Percentiles rank a stretch among this genome's conserved stretches.
phyloP scores from a whole-genome alignment of 1,140 invertebrate species.

The Drosophila triauraria region DNA sequence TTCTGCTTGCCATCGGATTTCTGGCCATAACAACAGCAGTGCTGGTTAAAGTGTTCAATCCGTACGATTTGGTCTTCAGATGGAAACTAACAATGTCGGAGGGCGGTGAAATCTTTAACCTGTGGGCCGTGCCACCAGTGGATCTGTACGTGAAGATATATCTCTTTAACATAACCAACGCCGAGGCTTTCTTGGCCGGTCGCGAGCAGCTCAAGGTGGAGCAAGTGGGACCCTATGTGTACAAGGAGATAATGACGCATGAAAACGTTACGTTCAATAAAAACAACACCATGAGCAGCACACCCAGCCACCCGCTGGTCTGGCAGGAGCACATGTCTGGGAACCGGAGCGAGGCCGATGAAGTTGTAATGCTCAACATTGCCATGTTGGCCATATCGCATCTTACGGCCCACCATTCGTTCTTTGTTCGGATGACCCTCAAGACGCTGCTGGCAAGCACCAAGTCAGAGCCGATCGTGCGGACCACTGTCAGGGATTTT shows the following conservation, averaged over 20 bases:
- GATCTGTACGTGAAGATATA: constrained; percentile 94
- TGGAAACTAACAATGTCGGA: constrained; percentile 90
- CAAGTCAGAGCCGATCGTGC: constrained; percentile 88
- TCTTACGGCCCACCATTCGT: constrained; percentile 88
- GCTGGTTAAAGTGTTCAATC: constrained; percentile 88
- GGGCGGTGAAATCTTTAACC: constrained; percentile 92
- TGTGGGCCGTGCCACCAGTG: constrained; percentile 94
- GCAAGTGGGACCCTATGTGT: constrained; percentile 96
- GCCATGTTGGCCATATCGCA: constrained; percentile 93
- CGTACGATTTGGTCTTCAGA: constrained; percentile 90
- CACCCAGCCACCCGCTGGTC: constrained; percentile 89
- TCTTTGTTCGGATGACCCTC: constrained; percentile 88
- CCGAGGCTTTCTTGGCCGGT: constrained; percentile 90
- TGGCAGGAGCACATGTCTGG: constrained; percentile 90
- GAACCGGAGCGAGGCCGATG: constrained; percentile 90
- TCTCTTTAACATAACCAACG: constrained; percentile 95
- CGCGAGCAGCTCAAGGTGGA: constrained; percentile 90
- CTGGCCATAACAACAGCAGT: constrained; percentile 87
- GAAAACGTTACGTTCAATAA: constrained; percentile 90
- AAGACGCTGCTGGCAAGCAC: constrained; percentile 90
- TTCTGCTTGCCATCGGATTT: constrained; percentile 88
- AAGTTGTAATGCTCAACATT: constrained; percentile 93
- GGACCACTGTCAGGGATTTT: constrained; percentile 92
- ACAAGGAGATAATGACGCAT: constrained; percentile 91
- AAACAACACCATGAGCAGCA: constrained; percentile 90